A percentile compares a stretch with the other conserved stretches of the same genome.
Evolutionary conservation across 1,140 invertebrate genomes (phyloP).

Genomic region (Hermetia illucens): DNA sequence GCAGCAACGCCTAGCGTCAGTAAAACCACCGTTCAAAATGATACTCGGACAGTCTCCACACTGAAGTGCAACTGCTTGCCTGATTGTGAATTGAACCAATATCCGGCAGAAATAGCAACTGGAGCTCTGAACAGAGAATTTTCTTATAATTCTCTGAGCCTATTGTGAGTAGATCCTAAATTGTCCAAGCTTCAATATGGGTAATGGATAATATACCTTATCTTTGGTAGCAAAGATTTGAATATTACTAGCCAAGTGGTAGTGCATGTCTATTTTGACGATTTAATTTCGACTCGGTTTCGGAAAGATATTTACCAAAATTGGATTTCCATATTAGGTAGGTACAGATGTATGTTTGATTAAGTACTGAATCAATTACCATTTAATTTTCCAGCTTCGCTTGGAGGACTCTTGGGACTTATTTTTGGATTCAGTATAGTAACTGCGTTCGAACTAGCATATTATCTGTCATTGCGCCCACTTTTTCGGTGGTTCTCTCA

Average conservation of each 20-base stretch:
- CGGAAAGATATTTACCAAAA: slow-evolving; percentile 42
- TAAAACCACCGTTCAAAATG: too few species aligned
- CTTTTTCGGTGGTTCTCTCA: too few species aligned
- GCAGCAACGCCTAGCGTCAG: too few species aligned
- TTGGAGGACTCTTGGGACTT: slow-evolving; percentile 46
- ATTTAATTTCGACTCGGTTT: slow-evolving; percentile 40
- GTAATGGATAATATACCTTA: too few species aligned
- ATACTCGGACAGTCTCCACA: too few species aligned
- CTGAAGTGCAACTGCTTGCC: slow-evolving; percentile 37
- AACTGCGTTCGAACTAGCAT: slow-evolving; percentile 45
- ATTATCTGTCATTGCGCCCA: slow-evolving; percentile 42
- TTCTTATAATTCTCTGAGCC: background rate
- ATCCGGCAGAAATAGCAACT: slow-evolving; percentile 37
- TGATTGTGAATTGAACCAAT: slow-evolving; percentile 39
- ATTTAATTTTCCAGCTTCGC: slow-evolving; percentile 44
- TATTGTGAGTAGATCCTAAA: slow-evolving; percentile 16
- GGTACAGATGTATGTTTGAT: slow-evolving; percentile 4
- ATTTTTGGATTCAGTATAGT: slow-evolving; percentile 55
- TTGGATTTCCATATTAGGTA: slow-evolving; percentile 32
- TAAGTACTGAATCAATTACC: slow-evolving; percentile 3
- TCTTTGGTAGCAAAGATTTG: too few species aligned
- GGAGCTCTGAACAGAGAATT: slow-evolving; percentile 32
- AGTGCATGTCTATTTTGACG: slow-evolving; percentile 45
- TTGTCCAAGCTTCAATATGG: too few species aligned
- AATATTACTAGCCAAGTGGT: slow-evolving; percentile 12